Evolutionary conservation across 2,888 invertebrate genomes (phyloP), one percentile per base, ranked within the genome.

Genomic region (Phortica okadai): DNA sequence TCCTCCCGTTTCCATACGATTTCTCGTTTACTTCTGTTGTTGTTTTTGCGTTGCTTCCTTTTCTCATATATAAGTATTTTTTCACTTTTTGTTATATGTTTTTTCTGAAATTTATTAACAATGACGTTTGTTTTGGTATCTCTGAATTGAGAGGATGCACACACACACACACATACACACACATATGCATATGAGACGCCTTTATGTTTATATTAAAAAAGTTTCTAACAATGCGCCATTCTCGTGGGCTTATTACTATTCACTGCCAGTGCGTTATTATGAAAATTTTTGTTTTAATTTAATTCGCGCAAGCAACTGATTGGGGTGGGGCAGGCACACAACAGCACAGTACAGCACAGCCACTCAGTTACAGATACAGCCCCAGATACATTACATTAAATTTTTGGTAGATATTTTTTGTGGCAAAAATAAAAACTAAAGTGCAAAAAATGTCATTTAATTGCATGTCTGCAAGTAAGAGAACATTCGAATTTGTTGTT

Each of bases 151-250:
- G 67, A 74, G 66, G 70, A 54, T 70, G 70, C 70, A 70, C 70
- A 66, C 10, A 54, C 72, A 41, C 25, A 33, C 33, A 33, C 33
- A 33, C 25, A 33, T 1, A 33, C 33, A 33, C 33, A 33, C 33
- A 33, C 33, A 33, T 33, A 5, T 5, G 4, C 33, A 33, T 81
- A 82, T 74, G 77, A 80, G 21, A 79, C 80, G 81, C 84, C 80
- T 86, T 86, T 59, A 76, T 79, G 7, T 72, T 50, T 82, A 85
- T 85, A 85, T 85, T 87, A 85, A 87, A 87, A 85, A 85, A 85
- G 84, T 85, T 85, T 85, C 81, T 77, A 85, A 85, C 85, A 85
- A 85, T 86, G 81, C 75, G 86, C 81, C 75, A 81, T 85, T 85
- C 81, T 84, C 80, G 82, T 33, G 78, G 81, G 85, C 86, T 83